phyloP scores from a whole-genome alignment of 1,140 invertebrate genomes.

The Eriocheir sinensis region DNA sequence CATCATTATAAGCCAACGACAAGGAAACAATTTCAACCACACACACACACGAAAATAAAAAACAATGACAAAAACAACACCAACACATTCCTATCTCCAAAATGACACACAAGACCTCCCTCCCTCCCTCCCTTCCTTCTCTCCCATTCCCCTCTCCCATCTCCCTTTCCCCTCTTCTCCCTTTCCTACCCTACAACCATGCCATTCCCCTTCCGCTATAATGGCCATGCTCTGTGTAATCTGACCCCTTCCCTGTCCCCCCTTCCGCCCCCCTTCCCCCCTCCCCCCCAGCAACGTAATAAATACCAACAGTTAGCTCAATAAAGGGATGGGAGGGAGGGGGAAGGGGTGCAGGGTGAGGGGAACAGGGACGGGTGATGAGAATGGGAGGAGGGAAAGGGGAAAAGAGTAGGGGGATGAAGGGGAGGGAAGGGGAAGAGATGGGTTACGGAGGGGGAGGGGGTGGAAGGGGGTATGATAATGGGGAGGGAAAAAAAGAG shows the following conservation, averaged over 20 bases:
- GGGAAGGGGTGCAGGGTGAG: background rate
- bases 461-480: background rate
- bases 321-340: background rate
- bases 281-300: background rate
- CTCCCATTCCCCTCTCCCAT: background rate
- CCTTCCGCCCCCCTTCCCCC: background rate
- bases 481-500: background rate
- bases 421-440: background rate
- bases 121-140: background rate
- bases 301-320: conserved; percentile 47
- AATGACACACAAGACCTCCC: background rate
- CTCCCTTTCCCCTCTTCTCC: too few species aligned
- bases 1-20: background rate
- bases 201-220: background rate
- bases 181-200: background rate
- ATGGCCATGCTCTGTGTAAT: conserved; percentile 44
- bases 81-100: background rate
- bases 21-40: background rate
- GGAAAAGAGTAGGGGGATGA: background rate
- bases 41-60: background rate
- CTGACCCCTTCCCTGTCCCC: background rate
- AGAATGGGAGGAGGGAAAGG: background rate
- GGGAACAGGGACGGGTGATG: too few species aligned
- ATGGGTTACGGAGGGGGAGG: background rate
- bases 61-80: background rate